Evolutionary conservation across 2,888 invertebrate species (phyloP).

Genomic region (Branchipolynoe longqiensis): DNA sequence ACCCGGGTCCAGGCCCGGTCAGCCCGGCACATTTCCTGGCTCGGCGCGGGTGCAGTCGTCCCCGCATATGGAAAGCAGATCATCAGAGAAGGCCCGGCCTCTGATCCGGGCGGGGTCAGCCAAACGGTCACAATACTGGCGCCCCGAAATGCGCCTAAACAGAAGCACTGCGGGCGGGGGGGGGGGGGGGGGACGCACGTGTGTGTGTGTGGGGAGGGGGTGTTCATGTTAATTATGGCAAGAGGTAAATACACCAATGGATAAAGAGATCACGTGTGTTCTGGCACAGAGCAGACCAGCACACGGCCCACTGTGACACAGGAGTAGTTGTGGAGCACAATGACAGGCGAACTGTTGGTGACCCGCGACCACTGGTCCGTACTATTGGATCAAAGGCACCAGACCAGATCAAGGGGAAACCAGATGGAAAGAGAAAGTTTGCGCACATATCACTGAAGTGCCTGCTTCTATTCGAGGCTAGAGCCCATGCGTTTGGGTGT

Average conservation of each 20-base stretch:
- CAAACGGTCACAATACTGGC: no score
- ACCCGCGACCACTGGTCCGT: no score
- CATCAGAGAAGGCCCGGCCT: neutral
- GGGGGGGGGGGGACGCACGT: no score
- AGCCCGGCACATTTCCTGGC: slow-evolving; percentile 44
- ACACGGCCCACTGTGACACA: no score
- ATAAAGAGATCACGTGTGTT: no score
- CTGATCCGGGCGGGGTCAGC: neutral
- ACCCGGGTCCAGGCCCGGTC: neutral
- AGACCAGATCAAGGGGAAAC: neutral
- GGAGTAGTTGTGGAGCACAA: no score
- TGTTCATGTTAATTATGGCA: neutral
- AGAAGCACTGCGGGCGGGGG: neutral
- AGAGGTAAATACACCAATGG: no score
- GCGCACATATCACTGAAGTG: neutral
- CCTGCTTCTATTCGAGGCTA: no score
- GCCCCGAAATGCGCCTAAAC: neutral
- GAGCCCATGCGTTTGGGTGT: no score
- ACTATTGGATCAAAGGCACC: no score
- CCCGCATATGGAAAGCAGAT: slow-evolving; percentile 6
- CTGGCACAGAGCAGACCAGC: no score
- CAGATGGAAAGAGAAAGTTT: slow-evolving; percentile 9
- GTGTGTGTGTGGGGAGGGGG: neutral
- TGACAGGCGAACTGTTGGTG: no score
- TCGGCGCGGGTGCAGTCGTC: neutral